Conservation (phyloP, 2,113 vertebrate species). For the Tapirus terrestris region DNA sequence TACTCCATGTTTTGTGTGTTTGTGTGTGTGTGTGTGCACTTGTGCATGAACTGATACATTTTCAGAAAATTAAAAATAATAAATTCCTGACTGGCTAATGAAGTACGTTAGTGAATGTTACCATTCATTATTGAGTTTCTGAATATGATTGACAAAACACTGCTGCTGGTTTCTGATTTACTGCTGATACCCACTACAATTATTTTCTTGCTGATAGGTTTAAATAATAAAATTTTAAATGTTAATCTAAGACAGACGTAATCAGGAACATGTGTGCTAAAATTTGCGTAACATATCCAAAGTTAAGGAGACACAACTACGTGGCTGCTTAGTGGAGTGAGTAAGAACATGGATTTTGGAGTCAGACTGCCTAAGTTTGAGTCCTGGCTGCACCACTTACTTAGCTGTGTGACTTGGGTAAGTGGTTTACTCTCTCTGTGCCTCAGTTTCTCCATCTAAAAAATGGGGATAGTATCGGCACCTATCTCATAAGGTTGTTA, state of each 20-base stretch:
- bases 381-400: background rate
- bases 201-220: background rate
- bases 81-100: background rate
- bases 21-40: background rate
- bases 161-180: background rate
- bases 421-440: background rate
- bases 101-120: background rate
- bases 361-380: background rate
- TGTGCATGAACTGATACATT: background rate
- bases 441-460: background rate
- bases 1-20: background rate
- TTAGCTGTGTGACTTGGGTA: background rate
- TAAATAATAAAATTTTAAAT: conserved; percentile 7
- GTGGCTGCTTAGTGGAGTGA: background rate
- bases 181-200: background rate
- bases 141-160: background rate
- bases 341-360: background rate
- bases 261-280: background rate
- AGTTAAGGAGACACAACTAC: background rate
- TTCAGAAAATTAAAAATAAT: conserved; percentile 57
- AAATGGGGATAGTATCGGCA: too few relatives aligned
- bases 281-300: background rate
- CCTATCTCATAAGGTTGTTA: too few relatives aligned
- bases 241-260: background rate
- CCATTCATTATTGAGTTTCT: conserved; percentile 53